Percentiles rank a stretch among this genome's conserved stretches.
These are phyloP conservation scores for Cyrtodaria siliqua DNA, from an alignment of 2,888 invertebrate genomes.

Conservation along the genomic window DNA sequence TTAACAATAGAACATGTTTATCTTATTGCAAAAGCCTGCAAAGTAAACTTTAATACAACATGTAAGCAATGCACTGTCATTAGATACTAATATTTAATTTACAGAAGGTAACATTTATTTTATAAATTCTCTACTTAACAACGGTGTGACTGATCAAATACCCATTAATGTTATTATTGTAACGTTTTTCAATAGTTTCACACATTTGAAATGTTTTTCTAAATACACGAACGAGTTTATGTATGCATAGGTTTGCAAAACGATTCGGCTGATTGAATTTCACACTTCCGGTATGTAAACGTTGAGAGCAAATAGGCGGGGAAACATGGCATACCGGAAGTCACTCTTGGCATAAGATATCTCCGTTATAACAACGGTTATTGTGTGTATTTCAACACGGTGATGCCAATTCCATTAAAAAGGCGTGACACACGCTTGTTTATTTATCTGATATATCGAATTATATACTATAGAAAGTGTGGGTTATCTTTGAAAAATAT, in stretches of 20 bases:
- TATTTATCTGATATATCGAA: slow-evolving; percentile 3
- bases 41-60: slow-evolving; percentile 8
- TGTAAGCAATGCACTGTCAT: no score
- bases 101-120: slow-evolving; percentile 18
- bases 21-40: slow-evolving; percentile 20
- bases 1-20: slow-evolving; percentile 6
- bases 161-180: slow-evolving; percentile 41
- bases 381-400: slow-evolving; percentile 31
- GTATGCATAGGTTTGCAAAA: slow-evolving; percentile 9
- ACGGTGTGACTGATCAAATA: slow-evolving; percentile 39
- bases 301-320: slow-evolving; percentile 20
- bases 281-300: slow-evolving; percentile 23
- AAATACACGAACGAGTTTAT: slow-evolving; percentile 32
- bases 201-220: slow-evolving; percentile 37
- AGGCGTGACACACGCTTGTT: slow-evolving; percentile 50
- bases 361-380: slow-evolving; percentile 13
- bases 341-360: slow-evolving; percentile 16
- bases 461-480: no score
- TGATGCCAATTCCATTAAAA: slow-evolving; percentile 29
- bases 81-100: slow-evolving; percentile 23
- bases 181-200: slow-evolving; percentile 40
- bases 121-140: slow-evolving; percentile 23
- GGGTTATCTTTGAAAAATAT: no score
- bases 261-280: no score
- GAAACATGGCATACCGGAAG: slow-evolving; percentile 29